Conservation (phyloP, 2,113 vertebrate species). For the Cebidichthys violaceus region DNA sequence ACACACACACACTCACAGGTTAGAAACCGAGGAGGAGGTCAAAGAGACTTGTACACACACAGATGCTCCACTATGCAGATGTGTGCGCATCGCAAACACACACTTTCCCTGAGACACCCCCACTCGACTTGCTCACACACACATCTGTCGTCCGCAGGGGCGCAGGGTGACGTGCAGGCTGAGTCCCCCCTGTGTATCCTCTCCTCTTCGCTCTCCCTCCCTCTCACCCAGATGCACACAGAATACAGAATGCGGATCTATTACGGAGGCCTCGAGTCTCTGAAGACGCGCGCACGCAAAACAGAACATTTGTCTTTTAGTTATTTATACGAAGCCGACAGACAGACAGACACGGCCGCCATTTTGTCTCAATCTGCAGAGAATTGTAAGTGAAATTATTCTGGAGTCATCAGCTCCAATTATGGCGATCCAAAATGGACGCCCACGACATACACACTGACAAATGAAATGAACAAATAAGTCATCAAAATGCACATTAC, state of each 20-base stretch:
- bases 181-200: conserved; percentile 69
- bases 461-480: background rate
- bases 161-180: conserved; percentile 80
- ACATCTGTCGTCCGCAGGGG: conserved; percentile 82
- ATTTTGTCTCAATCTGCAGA: conserved; percentile 64
- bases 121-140: conserved; percentile 46
- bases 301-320: conserved; percentile 64
- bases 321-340: conserved; percentile 72
- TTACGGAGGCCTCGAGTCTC: conserved; percentile 72
- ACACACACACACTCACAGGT: conserved; percentile 51
- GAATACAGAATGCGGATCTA: conserved; percentile 75
- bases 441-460: background rate
- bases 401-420: conserved; percentile 38
- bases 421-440: conserved; percentile 62
- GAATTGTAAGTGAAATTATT: conserved; percentile 50
- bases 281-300: conserved; percentile 60
- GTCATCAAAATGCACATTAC: background rate
- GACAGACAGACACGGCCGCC: conserved; percentile 54
- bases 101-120: conserved; percentile 34
- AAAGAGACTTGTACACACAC: conserved; percentile 61
- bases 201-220: conserved; percentile 49
- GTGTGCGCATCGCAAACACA: conserved; percentile 44
- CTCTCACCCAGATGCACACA: conserved; percentile 74
- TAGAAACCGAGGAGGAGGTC: conserved; percentile 72
- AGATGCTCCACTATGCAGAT: conserved; percentile 76